Evolutionary conservation across 2,888 invertebrate species (phyloP), one percentile per base, ranked within the genome.

Genomic region (Pharmacophagus antenor): DNA sequence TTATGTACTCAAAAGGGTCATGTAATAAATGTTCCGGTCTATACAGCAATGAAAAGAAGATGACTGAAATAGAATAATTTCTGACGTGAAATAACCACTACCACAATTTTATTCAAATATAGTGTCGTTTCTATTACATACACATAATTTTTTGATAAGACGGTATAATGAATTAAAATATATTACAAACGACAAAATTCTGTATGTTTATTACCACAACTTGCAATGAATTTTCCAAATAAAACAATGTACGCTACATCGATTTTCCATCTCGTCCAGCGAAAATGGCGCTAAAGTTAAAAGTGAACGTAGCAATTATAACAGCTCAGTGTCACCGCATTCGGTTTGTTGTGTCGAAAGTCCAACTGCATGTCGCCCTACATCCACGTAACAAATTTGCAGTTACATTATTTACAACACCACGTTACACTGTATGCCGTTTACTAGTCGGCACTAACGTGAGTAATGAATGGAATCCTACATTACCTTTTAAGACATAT

Each of bases 301-400:
- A 68, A 67, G 67, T 61, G 61, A 61, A 56, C 61, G 61, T 52
- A 41, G 56, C 59, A 60, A 56, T 62, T 59, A 63, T 41, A 56
- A 62, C 63, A 60, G 50, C 63, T 61, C 62, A 52, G 58, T 60
- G 58, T 58, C 63, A 62, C 67, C 62, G 62, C 70, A 62, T 62
- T 62, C 70, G 63, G 63, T 60, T 66, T 66, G 66, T 63, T 68
- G 66, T 68, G 65, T 67, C 67, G 72, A 68, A 72, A 67, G 67
- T 69, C 64, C 63, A 51, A 17, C 51, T 48, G 61, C 50, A 56
- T 17, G 47, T 56, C 56, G 69, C 65, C 65, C 67, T 65, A 69
- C 69, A 72, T 68, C 70, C 70, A 65, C 66, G 69, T 70, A 72
- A 75, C 68, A 51, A 67, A 75, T 71, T 70, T 67, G 63, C 64